phyloP scores from a whole-genome alignment of 2,113 vertebrate species.

The Peromyscus leucopus region DNA sequence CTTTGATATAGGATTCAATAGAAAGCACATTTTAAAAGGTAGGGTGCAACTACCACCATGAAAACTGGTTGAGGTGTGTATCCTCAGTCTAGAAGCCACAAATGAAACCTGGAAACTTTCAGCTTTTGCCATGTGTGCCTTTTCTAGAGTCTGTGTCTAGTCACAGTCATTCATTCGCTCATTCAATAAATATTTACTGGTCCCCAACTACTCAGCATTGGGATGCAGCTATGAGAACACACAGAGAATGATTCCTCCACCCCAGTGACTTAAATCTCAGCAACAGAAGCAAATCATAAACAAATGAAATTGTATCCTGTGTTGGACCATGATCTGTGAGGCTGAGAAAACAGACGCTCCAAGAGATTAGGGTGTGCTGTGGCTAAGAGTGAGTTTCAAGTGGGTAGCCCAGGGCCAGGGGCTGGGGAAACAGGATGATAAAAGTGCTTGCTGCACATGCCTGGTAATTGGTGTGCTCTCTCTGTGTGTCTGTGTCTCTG shows the following conservation, averaged over 20 bases:
- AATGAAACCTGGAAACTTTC: not conserved
- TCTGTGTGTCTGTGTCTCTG: not conserved
- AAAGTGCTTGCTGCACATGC: not conserved
- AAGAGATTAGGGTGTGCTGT: not conserved
- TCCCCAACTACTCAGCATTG: not conserved
- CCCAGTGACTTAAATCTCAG: slow-evolving; percentile 8
- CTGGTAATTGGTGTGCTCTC: not conserved
- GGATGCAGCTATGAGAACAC: slow-evolving; percentile 15
- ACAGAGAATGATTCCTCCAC: not conserved
- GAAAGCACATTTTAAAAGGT: not conserved
- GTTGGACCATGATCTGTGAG: not conserved
- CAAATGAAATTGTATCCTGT: not conserved
- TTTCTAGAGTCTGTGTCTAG: slow-evolving; percentile 1
- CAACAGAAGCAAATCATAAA: slow-evolving; percentile 18
- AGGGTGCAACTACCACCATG: not conserved
- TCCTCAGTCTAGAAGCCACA: slow-evolving; percentile 33
- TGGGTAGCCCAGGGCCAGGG: not conserved
- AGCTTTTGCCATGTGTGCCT: not conserved
- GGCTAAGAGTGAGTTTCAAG: not conserved
- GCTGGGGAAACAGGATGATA: not conserved
- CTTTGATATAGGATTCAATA: slow-evolving; percentile 5
- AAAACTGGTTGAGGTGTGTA: not conserved
- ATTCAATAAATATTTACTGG: slow-evolving; percentile 34
- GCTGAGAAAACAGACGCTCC: not conserved
- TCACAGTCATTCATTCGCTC: not conserved